phyloP scores from a whole-genome alignment of 2,797 vertebrate genomes.

The Pelobates cultripes region DNA sequence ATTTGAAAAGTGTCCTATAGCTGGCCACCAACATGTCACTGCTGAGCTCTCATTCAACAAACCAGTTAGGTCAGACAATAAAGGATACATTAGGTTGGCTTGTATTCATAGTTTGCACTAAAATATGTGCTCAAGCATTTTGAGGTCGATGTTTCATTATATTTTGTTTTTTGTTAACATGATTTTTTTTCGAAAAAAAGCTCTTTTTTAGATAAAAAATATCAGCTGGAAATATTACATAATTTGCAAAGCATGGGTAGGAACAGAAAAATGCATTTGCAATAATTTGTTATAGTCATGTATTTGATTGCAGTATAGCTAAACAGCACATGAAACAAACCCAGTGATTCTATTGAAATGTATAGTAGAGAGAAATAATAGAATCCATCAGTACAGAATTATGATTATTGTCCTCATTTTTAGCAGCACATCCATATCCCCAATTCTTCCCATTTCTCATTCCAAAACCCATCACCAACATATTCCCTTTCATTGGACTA shows the following conservation, averaged over 20 bases:
- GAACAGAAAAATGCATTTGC: constrained; percentile 22
- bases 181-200: constrained; percentile 10
- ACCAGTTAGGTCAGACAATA: not conserved
- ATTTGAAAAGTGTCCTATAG: too few species aligned
- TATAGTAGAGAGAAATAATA: constrained; percentile 39
- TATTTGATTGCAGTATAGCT: constrained; percentile 35
- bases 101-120: not conserved
- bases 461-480: constrained; percentile 20
- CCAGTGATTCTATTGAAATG: constrained; percentile 46
- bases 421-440: constrained; percentile 24
- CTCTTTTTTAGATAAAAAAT: constrained; percentile 18
- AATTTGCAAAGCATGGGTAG: constrained; percentile 42
- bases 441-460: constrained; percentile 10
- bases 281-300: constrained; percentile 32
- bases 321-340: constrained; percentile 42
- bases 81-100: not conserved
- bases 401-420: constrained; percentile 45
- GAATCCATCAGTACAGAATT: constrained; percentile 32
- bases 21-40: not conserved
- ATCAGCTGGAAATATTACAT: constrained; percentile 40
- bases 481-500: constrained; percentile 19
- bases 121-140: not conserved
- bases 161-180: not conserved
- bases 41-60: not conserved
- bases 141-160: not conserved